Evolutionary conservation across 2,797 vertebrate species (phyloP).

Genomic region (Orestias chungarensis): DNA sequence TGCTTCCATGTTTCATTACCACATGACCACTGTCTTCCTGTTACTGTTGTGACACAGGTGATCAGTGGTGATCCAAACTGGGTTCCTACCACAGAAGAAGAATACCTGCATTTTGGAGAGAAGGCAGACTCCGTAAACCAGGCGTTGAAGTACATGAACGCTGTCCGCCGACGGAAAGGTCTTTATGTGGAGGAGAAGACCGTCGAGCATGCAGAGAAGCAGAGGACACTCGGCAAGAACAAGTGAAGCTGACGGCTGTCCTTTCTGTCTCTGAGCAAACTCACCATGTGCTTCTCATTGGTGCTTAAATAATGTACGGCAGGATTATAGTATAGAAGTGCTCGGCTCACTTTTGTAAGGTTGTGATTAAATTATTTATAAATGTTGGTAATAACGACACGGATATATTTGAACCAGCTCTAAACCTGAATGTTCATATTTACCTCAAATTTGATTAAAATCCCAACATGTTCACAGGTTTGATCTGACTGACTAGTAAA

Average conservation of each 20-base stretch:
- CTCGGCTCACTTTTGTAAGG: neutral
- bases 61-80: constrained; percentile 92
- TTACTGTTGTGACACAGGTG: constrained; percentile 74
- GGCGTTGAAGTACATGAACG: constrained; percentile 94
- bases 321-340: neutral
- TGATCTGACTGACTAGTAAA: too few relatives aligned
- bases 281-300: neutral
- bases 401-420: neutral
- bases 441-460: too few relatives aligned
- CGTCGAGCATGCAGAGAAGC: constrained; percentile 94
- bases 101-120: constrained; percentile 96
- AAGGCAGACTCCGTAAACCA: constrained; percentile 94
- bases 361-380: neutral
- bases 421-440: too few relatives aligned
- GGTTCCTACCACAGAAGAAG: constrained; percentile 97
- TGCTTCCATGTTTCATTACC: too few relatives aligned
- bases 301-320: neutral
- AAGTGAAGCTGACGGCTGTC: constrained; percentile 76
- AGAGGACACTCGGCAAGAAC: constrained; percentile 93
- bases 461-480: too few relatives aligned
- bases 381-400: neutral
- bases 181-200: constrained; percentile 95
- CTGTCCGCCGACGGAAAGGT: constrained; percentile 91
- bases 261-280: neutral
- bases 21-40: neutral